Evolutionary conservation across 2,797 vertebrate species (phyloP).

Genomic region (Allobates femoralis): DNA sequence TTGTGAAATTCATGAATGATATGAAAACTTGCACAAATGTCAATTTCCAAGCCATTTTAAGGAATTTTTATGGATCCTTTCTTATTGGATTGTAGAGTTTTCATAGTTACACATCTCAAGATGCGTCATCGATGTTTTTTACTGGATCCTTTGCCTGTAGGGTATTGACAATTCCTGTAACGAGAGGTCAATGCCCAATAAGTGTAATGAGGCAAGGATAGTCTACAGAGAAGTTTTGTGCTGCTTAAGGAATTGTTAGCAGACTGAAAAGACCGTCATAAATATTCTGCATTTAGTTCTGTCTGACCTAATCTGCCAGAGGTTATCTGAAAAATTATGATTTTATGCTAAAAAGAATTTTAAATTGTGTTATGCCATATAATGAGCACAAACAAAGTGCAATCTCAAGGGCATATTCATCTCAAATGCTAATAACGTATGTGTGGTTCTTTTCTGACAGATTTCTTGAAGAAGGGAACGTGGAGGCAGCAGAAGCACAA

Average conservation of each 20-base stretch:
- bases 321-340: background rate
- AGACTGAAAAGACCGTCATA: background rate
- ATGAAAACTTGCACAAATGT: too few relatives aligned
- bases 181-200: background rate
- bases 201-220: background rate
- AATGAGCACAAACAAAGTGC: too few relatives aligned
- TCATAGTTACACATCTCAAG: too few relatives aligned
- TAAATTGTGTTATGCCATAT: background rate
- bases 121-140: too few relatives aligned
- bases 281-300: background rate
- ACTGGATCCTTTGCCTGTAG: too few relatives aligned
- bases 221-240: background rate
- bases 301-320: background rate
- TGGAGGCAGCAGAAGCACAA: conserved; percentile 89
- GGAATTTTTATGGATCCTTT: too few relatives aligned
- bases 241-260: background rate
- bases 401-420: background rate
- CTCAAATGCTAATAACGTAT: conserved; percentile 1
- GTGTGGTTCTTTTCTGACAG: conserved; percentile 69
- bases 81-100: too few relatives aligned
- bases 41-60: too few relatives aligned
- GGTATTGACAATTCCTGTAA: too few relatives aligned
- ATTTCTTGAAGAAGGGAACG: conserved; percentile 91
- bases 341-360: background rate
- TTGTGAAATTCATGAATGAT: too few relatives aligned